Percentiles rank a stretch among this genome's conserved stretches.
Evolutionary conservation across 2,888 invertebrate genomes (phyloP).

Genomic region (Oscheius sp.): DNA sequence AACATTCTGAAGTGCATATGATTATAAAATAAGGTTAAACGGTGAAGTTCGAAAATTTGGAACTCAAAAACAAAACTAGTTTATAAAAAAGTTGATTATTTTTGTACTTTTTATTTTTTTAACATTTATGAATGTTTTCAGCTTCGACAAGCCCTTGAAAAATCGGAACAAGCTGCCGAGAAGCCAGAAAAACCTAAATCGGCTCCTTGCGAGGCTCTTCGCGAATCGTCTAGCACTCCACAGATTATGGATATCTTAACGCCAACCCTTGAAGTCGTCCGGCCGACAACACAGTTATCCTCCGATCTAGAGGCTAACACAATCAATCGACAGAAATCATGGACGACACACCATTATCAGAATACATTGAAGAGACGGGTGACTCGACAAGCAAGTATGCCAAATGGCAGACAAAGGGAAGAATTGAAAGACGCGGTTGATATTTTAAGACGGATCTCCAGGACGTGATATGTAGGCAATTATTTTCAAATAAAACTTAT

Average conservation of each 20-base stretch:
- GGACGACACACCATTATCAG: background rate
- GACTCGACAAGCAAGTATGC: background rate
- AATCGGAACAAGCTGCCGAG: constrained; percentile 24
- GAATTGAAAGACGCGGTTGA: background rate
- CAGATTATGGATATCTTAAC: constrained; percentile 60
- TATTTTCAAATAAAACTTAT: background rate
- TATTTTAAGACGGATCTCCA: background rate
- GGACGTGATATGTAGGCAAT: background rate
- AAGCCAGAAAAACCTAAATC: background rate
- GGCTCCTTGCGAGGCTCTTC: background rate
- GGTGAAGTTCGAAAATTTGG: too few species aligned
- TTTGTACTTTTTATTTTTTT: background rate
- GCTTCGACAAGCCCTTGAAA: constrained; percentile 51
- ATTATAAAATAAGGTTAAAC: too few species aligned
- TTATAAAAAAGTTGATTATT: too few species aligned
- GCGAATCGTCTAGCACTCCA: constrained; percentile 25
- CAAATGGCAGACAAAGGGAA: background rate
- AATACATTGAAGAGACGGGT: background rate
- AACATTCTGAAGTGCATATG: too few species aligned
- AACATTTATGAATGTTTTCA: too few species aligned
- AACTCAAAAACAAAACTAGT: too few species aligned
- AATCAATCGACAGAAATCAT: background rate
- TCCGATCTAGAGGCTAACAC: background rate
- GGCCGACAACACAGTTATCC: background rate
- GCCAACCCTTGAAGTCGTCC: constrained; percentile 59